Percentiles rank a stretch among this genome's conserved stretches.
Conservation (phyloP, 2,888 invertebrate species). For the Lycophotia porphyrea region DNA sequence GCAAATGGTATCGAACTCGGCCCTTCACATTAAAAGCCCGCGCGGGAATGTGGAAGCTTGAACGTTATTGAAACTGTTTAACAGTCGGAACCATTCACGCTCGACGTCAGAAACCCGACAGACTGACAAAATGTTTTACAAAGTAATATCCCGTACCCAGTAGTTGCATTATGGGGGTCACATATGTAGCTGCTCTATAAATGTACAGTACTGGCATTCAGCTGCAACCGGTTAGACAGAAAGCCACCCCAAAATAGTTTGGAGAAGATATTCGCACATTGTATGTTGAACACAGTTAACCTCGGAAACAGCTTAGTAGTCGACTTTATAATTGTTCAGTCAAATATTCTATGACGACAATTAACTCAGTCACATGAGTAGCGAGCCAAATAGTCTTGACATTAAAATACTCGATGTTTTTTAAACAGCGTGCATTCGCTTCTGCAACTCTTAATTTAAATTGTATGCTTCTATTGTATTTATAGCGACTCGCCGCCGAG, state of each 20-base stretch:
- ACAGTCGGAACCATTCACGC: background rate
- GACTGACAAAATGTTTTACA: background rate
- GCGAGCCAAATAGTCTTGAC: conserved; percentile 39
- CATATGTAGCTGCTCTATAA: background rate
- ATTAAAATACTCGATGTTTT: conserved; percentile 46
- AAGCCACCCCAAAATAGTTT: background rate
- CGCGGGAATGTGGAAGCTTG: background rate
- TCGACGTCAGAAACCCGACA: background rate
- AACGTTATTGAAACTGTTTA: background rate
- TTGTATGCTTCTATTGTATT: conserved; percentile 36
- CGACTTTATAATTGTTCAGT: background rate
- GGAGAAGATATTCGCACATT: background rate
- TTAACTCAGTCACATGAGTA: conserved; percentile 19
- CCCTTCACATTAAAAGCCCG: background rate
- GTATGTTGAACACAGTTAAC: background rate
- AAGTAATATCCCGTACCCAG: background rate
- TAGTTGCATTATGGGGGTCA: background rate
- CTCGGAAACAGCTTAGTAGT: background rate
- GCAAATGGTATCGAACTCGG: background rate
- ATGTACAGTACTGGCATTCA: background rate
- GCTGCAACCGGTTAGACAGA: background rate
- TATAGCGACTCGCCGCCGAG: conserved; percentile 13
- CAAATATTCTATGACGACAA: conserved; percentile 12
- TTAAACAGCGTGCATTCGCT: conserved; percentile 19
- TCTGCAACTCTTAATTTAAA: conserved; percentile 32